Conservation (phyloP, 1,140 invertebrate genomes). For the Drosophila melanica region DNA sequence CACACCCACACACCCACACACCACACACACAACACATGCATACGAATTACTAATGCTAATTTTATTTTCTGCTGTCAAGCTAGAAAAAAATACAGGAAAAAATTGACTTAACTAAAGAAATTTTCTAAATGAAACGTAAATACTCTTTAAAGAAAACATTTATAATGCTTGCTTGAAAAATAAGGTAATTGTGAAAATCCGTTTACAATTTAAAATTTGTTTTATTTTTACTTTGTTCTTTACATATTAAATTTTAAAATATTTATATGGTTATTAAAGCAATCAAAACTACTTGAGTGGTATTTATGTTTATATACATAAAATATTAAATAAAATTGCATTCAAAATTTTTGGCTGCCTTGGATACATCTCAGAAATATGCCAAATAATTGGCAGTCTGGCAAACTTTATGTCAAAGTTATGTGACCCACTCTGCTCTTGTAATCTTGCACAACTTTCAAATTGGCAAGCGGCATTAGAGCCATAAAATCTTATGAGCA, state of each 20-base stretch:
- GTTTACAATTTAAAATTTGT: no score
- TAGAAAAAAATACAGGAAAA: slow-evolving; percentile 41
- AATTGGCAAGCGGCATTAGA: slow-evolving; percentile 53
- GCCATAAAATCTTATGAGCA: slow-evolving; percentile 43
- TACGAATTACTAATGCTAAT: slow-evolving; percentile 79
- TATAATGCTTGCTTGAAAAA: not conserved
- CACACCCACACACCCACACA: no score
- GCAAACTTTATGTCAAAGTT: slow-evolving; percentile 7
- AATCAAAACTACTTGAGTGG: no score
- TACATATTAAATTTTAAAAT: not conserved
- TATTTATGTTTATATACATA: no score
- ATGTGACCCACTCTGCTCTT: not conserved
- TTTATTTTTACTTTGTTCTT: not conserved
- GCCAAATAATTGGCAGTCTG: slow-evolving; percentile 1
- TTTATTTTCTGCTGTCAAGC: slow-evolving; percentile 53
- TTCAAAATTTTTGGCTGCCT: not conserved
- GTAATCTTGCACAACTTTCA: slow-evolving; percentile 25
- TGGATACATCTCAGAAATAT: not conserved
- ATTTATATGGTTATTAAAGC: no score
- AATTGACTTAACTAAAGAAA: not conserved
- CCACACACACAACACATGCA: slow-evolving; percentile 56
- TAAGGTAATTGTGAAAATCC: no score
- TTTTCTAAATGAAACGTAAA: not conserved
- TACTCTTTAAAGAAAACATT: slow-evolving; percentile 1
- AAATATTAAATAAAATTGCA: not conserved